Evolutionary conservation across 2,888 invertebrate genomes (phyloP), one percentile per base, ranked within the genome.

Genomic region (Leptura quadrifasciata): DNA sequence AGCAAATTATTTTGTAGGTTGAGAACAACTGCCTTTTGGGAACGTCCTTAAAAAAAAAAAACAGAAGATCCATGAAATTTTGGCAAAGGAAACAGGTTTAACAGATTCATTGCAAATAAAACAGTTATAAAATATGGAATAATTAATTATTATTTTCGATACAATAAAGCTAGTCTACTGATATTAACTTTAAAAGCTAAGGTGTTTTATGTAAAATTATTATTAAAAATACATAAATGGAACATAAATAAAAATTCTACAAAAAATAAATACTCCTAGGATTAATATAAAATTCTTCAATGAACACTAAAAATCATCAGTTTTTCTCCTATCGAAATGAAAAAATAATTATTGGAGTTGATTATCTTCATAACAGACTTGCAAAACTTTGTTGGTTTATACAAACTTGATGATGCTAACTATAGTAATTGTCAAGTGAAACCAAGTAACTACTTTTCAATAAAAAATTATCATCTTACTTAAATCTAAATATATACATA

Each of bases 151-250:
- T 76, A 63, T 77, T 76, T 80, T 80, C 76, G 80, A 82, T 82
- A 81, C 78, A 76, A 72, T 79, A 79, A 77, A 76, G 78, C 83
- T 79, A 81, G 35, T 31, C 82, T 83, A 83, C 72, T 81, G 77
- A 79, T 81, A 81, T 76, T 78, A 76, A 79, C 73, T 80, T 82
- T 80, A 80, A 18, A 69, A 4, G 15, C 54, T 74, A 76, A 76
- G 67, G 75, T 76, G 52, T 76, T 79, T 76, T 75, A 72, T 74
- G 73, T 76, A 76, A 79, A 76, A 76, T 72, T 68, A 72, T 61
- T 21, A 68, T 60, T 76, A 47, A 78, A 74, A 76, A 70, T 75
- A 69, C 69, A 63, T 72, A 74, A 78, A 39, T 18, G 54, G 64
- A 80, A 80, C 75, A 80, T 73, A 75, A 78, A 76, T 77, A 75